Evolutionary conservation across 1,140 invertebrate genomes (phyloP).

Genomic region (Adoxophyes honmai): DNA sequence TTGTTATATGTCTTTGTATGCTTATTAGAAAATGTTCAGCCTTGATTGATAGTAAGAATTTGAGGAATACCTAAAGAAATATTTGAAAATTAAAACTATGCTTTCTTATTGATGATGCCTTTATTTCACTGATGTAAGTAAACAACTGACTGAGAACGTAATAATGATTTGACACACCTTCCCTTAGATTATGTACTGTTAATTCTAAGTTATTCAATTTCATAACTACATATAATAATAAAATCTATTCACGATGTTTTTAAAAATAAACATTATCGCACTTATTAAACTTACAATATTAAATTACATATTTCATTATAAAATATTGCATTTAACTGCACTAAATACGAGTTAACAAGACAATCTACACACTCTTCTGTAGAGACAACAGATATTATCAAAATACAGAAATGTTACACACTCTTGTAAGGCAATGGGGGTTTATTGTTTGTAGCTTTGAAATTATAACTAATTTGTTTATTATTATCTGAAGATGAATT

Average conservation of each 20-base stretch:
- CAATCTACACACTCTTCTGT: constrained; percentile 53
- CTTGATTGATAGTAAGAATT: too few relatives aligned
- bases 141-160: constrained; percentile 75
- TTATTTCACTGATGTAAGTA: constrained; percentile 71
- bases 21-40: background rate
- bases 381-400: constrained; percentile 69
- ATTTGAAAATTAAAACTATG: background rate
- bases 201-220: constrained; percentile 70
- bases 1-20: background rate
- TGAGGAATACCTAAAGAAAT: too few relatives aligned
- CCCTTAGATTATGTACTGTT: constrained; percentile 60
- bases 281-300: constrained; percentile 68
- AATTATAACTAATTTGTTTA: constrained; percentile 43
- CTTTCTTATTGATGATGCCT: constrained; percentile 43
- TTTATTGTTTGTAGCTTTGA: constrained; percentile 55
- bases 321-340: constrained; percentile 76
- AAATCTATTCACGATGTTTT: constrained; percentile 71
- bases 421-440: constrained; percentile 70
- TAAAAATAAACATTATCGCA: constrained; percentile 75
- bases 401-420: constrained; percentile 71
- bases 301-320: constrained; percentile 74
- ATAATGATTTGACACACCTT: constrained; percentile 72
- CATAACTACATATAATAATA: constrained; percentile 64
- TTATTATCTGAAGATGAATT: constrained; percentile 27
- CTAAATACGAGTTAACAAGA: constrained; percentile 76